phyloP scores from a whole-genome alignment of 2,797 vertebrate species.

The Rousettus madagascariensis region DNA sequence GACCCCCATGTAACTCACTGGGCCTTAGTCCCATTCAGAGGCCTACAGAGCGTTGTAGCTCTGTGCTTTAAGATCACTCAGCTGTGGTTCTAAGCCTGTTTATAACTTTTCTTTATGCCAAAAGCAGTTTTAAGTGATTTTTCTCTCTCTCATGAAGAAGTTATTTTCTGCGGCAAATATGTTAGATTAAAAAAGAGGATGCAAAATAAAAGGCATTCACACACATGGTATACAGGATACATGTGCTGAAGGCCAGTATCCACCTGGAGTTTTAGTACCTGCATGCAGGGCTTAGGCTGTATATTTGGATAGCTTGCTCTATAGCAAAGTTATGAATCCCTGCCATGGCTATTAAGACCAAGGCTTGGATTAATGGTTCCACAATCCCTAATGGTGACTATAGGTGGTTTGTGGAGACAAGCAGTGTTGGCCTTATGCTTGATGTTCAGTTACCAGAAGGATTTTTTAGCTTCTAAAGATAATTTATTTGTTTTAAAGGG shows the following conservation, averaged over 20 bases:
- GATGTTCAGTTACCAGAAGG: background rate
- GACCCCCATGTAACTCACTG: rapidly evolving
- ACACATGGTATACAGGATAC: background rate
- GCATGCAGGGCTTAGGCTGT: background rate
- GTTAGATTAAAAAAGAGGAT: conserved; percentile 6
- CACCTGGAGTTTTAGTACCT: background rate
- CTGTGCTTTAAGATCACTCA: background rate
- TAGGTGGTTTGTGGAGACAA: background rate
- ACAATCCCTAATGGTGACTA: background rate
- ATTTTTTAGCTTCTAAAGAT: background rate
- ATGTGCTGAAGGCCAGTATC: background rate
- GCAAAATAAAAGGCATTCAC: background rate
- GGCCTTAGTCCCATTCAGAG: background rate
- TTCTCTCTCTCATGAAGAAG: conserved; percentile 35
- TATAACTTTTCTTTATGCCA: background rate
- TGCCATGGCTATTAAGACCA: background rate
- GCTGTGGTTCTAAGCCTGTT: conserved; percentile 1
- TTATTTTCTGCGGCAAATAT: background rate
- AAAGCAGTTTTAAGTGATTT: conserved; percentile 13
- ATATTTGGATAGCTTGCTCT: background rate
- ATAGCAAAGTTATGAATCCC: background rate
- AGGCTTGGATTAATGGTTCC: background rate
- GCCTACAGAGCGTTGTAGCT: background rate
- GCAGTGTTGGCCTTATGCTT: background rate
- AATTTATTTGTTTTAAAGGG: conserved; percentile 15